Conservation (phyloP, 2,888 invertebrate genomes). For the Boloria euphrosyne region DNA sequence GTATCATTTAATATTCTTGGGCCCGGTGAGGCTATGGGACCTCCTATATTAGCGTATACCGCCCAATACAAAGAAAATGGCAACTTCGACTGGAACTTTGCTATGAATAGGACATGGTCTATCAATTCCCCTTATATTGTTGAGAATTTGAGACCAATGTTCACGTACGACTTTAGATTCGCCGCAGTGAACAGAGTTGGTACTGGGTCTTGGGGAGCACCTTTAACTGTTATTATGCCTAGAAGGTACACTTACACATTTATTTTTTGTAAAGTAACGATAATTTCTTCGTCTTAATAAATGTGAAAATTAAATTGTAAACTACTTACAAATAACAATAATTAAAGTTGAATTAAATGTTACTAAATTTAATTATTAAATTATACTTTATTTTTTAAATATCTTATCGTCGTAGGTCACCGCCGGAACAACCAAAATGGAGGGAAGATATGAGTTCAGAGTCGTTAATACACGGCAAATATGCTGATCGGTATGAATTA, state of each 20-base stretch:
- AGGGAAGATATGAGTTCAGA: constrained; percentile 70
- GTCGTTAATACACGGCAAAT: constrained; percentile 77
- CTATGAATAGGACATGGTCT: constrained; percentile 89
- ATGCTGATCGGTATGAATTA: constrained; percentile 90
- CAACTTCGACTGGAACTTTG: constrained; percentile 86
- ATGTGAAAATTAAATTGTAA: too few relatives aligned
- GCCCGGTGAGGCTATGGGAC: constrained; percentile 88
- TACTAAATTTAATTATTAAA: too few relatives aligned
- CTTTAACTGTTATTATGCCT: constrained; percentile 87
- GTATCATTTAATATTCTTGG: constrained; percentile 90
- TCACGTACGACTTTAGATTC: constrained; percentile 91
- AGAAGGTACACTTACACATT: constrained; percentile 68
- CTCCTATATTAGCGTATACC: constrained; percentile 88
- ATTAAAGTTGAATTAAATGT: too few relatives aligned
- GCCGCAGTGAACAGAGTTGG: constrained; percentile 93
- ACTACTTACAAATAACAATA: too few relatives aligned
- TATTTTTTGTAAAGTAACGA: background rate
- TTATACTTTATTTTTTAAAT: background rate
- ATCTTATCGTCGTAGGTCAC: constrained; percentile 72
- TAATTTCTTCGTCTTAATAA: too few relatives aligned
- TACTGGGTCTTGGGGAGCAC: constrained; percentile 87
- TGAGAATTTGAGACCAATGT: constrained; percentile 89
- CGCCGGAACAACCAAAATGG: constrained; percentile 86
- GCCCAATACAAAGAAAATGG: constrained; percentile 89
- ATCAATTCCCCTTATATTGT: constrained; percentile 90